These are phyloP conservation scores for Cheilosia variabilis DNA, from an alignment of 2,888 invertebrate species.

Conservation along the genomic window DNA sequence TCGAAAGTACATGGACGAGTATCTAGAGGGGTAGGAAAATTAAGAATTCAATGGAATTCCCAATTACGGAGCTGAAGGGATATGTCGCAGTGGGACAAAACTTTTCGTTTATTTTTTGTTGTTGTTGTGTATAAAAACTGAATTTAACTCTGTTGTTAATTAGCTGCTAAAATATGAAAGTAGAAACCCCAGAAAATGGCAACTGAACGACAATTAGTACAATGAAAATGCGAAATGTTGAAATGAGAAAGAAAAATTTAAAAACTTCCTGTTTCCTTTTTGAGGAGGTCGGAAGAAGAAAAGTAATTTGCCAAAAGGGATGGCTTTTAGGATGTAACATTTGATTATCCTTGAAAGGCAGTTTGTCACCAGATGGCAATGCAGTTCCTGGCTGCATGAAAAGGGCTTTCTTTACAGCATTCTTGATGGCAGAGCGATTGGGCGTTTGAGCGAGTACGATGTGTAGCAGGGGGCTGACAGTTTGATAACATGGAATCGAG, in stretches of 20 bases:
- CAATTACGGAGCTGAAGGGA: background rate
- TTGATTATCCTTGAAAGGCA: conserved; percentile 9
- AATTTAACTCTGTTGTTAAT: conserved; percentile 33
- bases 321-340: background rate
- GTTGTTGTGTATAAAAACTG: background rate
- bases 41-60: conserved; percentile 3
- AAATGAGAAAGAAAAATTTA: background rate
- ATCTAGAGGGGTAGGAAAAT: background rate
- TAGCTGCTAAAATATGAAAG: conserved; percentile 8
- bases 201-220: background rate
- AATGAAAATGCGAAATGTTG: background rate
- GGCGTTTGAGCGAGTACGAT: background rate
- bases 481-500: no score
- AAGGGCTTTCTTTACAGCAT: background rate
- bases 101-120: background rate
- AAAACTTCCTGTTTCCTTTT: background rate
- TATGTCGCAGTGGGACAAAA: background rate
- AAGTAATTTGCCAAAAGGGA: background rate
- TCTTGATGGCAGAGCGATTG: background rate
- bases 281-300: background rate
- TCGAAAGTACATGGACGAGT: background rate
- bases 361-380: background rate
- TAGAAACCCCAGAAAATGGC: background rate
- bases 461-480: no score
- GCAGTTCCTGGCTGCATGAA: background rate